Evolutionary conservation across 2,113 vertebrate species (phyloP).

Genomic region (Myocastor coypus): DNA sequence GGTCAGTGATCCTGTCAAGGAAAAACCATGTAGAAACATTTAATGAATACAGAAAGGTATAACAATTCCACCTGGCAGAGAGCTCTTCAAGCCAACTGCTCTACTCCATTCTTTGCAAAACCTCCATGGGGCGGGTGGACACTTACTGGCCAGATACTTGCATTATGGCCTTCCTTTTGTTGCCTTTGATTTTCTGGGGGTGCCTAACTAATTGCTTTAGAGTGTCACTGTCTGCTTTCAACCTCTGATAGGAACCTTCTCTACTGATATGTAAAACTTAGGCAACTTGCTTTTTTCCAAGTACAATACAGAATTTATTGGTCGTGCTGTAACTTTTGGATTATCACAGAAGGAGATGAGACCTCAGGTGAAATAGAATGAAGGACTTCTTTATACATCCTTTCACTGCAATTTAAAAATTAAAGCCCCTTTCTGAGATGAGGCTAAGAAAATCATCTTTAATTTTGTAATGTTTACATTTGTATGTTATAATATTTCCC

Average conservation of each 20-base stretch:
- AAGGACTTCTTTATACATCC: not conserved
- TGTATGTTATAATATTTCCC: not conserved
- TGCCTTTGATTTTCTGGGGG: conserved; percentile 60
- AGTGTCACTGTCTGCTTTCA: not conserved
- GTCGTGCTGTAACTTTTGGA: not conserved
- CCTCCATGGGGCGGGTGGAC: not conserved
- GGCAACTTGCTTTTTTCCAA: conserved; percentile 20
- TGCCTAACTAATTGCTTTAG: conserved; percentile 58
- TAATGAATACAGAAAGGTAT: not conserved
- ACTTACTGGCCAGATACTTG: conserved; percentile 46
- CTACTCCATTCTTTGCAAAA: not conserved
- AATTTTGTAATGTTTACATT: not conserved
- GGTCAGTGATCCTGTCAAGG: not conserved
- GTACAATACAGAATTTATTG: conserved; percentile 2
- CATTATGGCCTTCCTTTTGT: conserved; percentile 57
- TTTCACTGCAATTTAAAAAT: not conserved
- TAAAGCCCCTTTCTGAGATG: not conserved
- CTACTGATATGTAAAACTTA: not conserved
- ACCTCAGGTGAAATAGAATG: not conserved
- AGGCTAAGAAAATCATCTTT: conserved; percentile 26
- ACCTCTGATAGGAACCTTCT: not conserved
- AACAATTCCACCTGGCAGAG: conserved; percentile 25
- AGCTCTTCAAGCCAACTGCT: not conserved
- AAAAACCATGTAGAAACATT: not conserved
- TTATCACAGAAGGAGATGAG: not conserved